Evolutionary conservation across 2,113 vertebrate genomes (phyloP), one percentile per base, ranked within the genome.

Genomic region (Lophotis ruficrista): DNA sequence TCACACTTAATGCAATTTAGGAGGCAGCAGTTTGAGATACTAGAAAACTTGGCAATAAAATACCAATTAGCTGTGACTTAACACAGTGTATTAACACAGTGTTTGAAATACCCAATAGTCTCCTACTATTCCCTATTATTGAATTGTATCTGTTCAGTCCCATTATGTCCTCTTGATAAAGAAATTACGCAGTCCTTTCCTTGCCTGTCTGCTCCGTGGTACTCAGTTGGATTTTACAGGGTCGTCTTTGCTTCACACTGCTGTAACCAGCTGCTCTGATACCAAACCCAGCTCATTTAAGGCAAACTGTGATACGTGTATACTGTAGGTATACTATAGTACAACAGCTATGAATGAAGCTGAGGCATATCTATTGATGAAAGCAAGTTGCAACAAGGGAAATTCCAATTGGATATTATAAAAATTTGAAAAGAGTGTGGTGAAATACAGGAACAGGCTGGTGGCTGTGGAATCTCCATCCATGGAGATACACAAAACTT

Each of bases 41-140:
- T 43, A 21, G 73, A 78, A 93, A 79, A 85, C 61, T 45, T 88
- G 70, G 88, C 94, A 97, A 87, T 90, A 90, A 95, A 93, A 85
- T 85, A 66, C 66, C 92, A 92, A 80, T 95, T 96, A 94, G 53
- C 75, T 90, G 58, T 69, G 75, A 85, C 78, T 96, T 84, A 90
- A 56, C 53, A 30, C 65, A 78, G 69, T 43, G 41, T 70, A 21
- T 70, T 77, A 90, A 60, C n/a, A 62, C 21, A 65, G 61, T 47
- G 61, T 53, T 79, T 79, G 53, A 90, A 76, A 68, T 14, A 71
- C 18, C 33, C 48, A 33, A 4, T 43, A 41, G 35, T 82, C 81
- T 86, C 68, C 50, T 53, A 7, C 20, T 43, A 23, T 45, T 69
- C 33, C 54, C 50, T 71, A 4, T 83, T 80, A 80, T 35, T 83